Base-by-base conservation (phyloP, 2,888 invertebrate species). In the Axea sp. region DNA sequence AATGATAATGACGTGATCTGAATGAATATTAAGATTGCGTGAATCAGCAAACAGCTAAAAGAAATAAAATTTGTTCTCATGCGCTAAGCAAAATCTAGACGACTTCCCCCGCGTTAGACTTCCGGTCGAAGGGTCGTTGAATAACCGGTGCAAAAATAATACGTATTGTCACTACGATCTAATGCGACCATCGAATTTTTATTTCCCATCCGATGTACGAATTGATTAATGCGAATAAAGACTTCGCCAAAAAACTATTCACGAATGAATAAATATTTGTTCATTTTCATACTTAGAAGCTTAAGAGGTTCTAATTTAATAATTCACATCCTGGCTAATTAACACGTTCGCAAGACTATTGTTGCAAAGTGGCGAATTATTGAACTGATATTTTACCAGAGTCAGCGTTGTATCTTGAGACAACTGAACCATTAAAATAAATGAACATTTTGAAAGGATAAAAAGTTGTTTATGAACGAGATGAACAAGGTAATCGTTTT, bases 31-130 rank as follows among this genome's bases (percentile, higher is more conserved):
- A 45, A 37, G 51, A 28, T 28, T 35, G 57, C 24, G 22, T 14
- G 72, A 64, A 72, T 64, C 37, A 55, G 62, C 75, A 79, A 78
- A 73, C 15, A 65, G 9, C 35, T 33, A 51, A 78, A 80, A 76
- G 74, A 78, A 75, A 65, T 76, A 76, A 75, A 82, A 82, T 80
- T 81, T 76, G 78, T 83, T 79, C 82, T 79, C 80, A 79, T 80
- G 80, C 78, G 76, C 74, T 78, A 77, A 73, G 77, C 80, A 77
- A 79, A 82, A 80, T 81, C 80, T 81, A 82, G 82, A 72, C 81
- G 79, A 80, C 82, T 84, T 86, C 86, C 86, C 83, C 76, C 78
- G 80, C 74, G 78, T 69, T 71, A 75, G 76, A 81, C 82, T 86
- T 86, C 86, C 86, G 84, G 81, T 77, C 72, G 80, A 78, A 79